Evolutionary conservation across 2,888 invertebrate genomes (phyloP).

Genomic region (Drosophila atripex): DNA sequence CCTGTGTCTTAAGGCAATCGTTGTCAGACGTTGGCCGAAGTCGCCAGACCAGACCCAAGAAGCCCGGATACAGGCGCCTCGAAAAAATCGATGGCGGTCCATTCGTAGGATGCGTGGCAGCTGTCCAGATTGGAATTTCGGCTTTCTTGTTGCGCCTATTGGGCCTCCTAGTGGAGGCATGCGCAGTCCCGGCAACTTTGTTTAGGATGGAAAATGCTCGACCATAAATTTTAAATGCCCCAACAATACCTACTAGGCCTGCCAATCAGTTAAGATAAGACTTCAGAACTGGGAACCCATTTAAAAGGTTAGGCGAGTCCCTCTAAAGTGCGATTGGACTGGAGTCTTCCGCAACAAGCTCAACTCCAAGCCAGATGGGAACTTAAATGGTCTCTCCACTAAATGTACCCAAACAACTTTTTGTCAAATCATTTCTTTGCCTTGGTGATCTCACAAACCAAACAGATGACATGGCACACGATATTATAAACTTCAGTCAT

Average conservation of each 20-base stretch:
- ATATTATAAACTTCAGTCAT: conserved; percentile 21
- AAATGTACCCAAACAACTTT: not conserved
- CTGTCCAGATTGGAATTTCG: conserved; percentile 15
- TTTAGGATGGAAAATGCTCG: conserved; percentile 25
- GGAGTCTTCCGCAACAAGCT: not conserved
- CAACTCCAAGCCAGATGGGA: not conserved
- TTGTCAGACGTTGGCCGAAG: not conserved
- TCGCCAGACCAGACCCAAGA: not conserved
- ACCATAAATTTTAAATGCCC: conserved; percentile 34
- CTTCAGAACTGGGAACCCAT: conserved; percentile 20
- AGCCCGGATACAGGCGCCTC: not conserved
- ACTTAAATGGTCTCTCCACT: not conserved
- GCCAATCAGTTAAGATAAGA: conserved; percentile 32
- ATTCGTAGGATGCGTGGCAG: conserved; percentile 15
- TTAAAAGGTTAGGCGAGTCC: not conserved
- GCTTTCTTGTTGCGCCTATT: conserved; percentile 42
- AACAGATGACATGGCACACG: conserved; percentile 41
- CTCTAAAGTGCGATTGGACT: not conserved
- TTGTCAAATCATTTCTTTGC: conserved; percentile 24
- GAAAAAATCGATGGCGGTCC: conserved; percentile 30
- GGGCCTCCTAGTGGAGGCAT: conserved; percentile 3
- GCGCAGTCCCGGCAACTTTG: conserved; percentile 15
- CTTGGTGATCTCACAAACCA: conserved; percentile 28
- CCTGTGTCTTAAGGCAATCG: not conserved
- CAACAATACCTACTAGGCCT: conserved; percentile 3